Conservation (phyloP, 2,113 vertebrate species). For the Heterotilapia buettikoferi region DNA sequence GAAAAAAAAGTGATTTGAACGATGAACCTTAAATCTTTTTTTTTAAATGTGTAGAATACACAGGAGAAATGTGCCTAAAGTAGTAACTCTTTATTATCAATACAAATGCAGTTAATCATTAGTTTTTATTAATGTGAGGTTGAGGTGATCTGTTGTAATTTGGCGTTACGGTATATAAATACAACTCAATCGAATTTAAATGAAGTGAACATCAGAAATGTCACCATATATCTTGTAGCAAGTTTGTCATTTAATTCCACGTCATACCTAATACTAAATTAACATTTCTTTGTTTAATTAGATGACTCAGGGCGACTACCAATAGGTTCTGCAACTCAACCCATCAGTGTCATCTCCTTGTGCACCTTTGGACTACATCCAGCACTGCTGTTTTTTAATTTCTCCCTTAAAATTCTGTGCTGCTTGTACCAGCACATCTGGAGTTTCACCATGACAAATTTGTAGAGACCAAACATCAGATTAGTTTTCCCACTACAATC, state of each 20-base stretch:
- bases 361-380: rapidly evolving
- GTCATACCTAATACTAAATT: not conserved
- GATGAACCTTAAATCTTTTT: not conserved
- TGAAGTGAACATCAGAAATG: not conserved
- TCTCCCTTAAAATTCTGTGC: not conserved
- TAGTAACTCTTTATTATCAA: not conserved
- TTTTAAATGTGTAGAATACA: not conserved
- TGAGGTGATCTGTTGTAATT: not conserved
- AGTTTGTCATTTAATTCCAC: not conserved
- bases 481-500: not conserved
- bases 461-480: not conserved
- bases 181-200: not conserved
- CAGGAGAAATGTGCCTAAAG: not conserved
- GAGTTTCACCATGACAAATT: not conserved
- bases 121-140: not conserved
- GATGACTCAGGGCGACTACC: not conserved
- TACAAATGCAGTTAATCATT: not conserved
- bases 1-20: not conserved
- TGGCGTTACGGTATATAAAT: rapidly evolving
- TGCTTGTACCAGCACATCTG: not conserved
- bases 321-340: not conserved
- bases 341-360: not conserved
- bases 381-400: not conserved
- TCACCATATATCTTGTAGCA: not conserved
- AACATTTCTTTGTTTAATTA: not conserved